Percentiles rank a stretch among this genome's conserved stretches.
Conservation (phyloP, 2,888 invertebrate species). For the Abscondita cerata region DNA sequence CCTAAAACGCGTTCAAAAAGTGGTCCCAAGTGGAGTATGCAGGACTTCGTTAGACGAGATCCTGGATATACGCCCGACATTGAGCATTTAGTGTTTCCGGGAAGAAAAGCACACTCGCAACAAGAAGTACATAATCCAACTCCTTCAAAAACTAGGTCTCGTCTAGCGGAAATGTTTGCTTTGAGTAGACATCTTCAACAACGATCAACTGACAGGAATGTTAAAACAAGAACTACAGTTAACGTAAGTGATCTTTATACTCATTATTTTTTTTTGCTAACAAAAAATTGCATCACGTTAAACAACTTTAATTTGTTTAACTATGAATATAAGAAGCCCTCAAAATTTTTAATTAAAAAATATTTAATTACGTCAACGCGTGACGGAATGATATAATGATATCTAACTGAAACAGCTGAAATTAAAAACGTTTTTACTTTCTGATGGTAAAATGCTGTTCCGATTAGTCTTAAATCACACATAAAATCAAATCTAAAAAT, state of each 20-base stretch:
- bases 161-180: slow-evolving; percentile 64
- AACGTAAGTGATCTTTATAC: slow-evolving; percentile 50
- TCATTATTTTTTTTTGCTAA: no score
- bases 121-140: slow-evolving; percentile 57
- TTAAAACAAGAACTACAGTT: slow-evolving; percentile 47
- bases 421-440: no score
- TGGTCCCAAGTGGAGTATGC: slow-evolving; percentile 51
- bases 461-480: no score
- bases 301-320: no score
- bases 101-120: slow-evolving; percentile 57
- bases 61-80: slow-evolving; percentile 65
- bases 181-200: slow-evolving; percentile 58
- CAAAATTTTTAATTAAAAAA: no score
- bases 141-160: slow-evolving; percentile 55
- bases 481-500: no score
- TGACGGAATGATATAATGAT: no score
- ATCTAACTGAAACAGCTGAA: no score
- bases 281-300: no score
- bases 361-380: no score
- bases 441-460: no score
- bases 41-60: slow-evolving; percentile 59
- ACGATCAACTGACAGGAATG: slow-evolving; percentile 53
- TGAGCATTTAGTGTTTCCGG: slow-evolving; percentile 65
- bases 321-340: no score
- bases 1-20: slow-evolving; percentile 30